These are phyloP conservation scores for Anastatus disparis DNA, from an alignment of 1,140 invertebrate species.

Conservation along the genomic window DNA sequence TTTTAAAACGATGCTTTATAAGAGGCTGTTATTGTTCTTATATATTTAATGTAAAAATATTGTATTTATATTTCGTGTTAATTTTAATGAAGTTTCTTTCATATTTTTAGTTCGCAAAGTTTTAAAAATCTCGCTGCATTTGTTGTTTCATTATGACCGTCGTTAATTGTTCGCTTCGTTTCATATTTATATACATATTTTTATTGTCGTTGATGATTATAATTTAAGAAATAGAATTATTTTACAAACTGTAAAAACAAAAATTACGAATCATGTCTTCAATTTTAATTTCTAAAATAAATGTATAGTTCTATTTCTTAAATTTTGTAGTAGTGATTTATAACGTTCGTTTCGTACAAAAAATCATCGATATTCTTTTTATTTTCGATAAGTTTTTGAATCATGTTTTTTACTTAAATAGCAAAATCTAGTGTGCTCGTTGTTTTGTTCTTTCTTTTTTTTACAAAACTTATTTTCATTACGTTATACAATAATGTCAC, in stretches of 20 bases:
- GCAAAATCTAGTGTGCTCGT: slow-evolving; percentile 10
- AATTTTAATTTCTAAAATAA: neutral
- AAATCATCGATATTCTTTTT: slow-evolving; percentile 6
- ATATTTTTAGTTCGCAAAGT: slow-evolving; percentile 27
- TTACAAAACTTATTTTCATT: neutral
- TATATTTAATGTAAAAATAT: neutral
- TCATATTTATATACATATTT: slow-evolving; percentile 20
- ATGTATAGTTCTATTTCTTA: slow-evolving; percentile 32
- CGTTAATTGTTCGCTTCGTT: slow-evolving; percentile 27
- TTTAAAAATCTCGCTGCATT: slow-evolving; percentile 13
- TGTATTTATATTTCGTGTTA: no score
- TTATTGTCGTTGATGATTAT: slow-evolving; percentile 19
- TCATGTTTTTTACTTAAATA: neutral
- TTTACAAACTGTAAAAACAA: no score
- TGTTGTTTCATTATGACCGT: slow-evolving; percentile 21
- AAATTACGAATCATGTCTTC: no score
- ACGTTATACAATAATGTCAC: neutral
- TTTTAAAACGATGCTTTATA: neutral
- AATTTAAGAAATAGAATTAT: slow-evolving; percentile 31
- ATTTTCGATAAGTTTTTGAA: neutral
- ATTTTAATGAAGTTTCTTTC: no score
- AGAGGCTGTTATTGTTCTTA: no score
- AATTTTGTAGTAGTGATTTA: slow-evolving; percentile 21
- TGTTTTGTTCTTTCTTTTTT: no score
- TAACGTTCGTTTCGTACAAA: neutral